Conservation (phyloP, 2,113 vertebrate genomes). For the Anguilla rostrata region DNA sequence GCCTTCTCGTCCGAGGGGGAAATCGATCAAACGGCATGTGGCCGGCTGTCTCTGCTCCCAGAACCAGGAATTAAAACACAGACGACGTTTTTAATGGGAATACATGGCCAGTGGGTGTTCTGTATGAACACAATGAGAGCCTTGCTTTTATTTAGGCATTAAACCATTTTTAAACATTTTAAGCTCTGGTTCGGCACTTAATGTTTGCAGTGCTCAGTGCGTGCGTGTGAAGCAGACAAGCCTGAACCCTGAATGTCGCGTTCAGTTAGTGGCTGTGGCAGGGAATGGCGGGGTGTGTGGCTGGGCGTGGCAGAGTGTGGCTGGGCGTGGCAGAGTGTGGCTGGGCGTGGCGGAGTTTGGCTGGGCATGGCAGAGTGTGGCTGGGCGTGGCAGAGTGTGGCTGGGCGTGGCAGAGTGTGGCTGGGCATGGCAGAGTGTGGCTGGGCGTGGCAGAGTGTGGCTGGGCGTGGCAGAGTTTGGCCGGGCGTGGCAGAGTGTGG, state of each 20-base stretch:
- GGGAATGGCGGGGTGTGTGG: too few species aligned
- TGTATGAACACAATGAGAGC: too few species aligned
- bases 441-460: background rate
- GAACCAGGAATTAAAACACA: background rate
- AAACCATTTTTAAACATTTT: background rate
- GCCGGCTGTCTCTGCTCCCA: background rate
- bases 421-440: background rate
- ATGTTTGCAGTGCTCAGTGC: too few species aligned
- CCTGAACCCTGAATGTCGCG: too few species aligned
- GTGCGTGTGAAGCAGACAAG: too few species aligned
- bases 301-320: too few species aligned
- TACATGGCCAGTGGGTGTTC: background rate
- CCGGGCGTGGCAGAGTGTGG: background rate
- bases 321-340: too few species aligned
- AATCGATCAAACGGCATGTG: background rate
- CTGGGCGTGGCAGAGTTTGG: background rate
- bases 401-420: background rate
- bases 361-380: too few species aligned
- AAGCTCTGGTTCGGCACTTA: too few species aligned
- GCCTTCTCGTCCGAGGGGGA: background rate
- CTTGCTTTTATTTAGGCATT: background rate
- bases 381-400: background rate
- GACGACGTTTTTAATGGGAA: background rate
- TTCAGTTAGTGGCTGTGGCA: too few species aligned
- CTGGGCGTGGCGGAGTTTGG: too few species aligned